Percentiles rank a stretch among this genome's conserved stretches.
These are phyloP conservation scores for Babylonia areolata DNA, from an alignment of 1,140 invertebrate species.

Conservation along the genomic window DNA sequence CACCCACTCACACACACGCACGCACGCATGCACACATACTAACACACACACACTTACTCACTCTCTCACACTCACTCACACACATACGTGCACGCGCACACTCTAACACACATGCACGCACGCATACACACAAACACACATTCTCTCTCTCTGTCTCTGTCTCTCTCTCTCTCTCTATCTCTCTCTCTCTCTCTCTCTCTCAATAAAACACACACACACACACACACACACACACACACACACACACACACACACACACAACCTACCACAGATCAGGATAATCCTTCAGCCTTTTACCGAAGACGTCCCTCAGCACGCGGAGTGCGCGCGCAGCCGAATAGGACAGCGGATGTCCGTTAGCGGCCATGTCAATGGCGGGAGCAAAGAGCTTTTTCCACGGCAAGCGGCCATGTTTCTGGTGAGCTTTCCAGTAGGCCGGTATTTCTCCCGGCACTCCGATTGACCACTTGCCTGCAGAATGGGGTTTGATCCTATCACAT, in stretches of 20 bases:
- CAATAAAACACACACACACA: too few relatives aligned
- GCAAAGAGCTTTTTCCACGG: slow-evolving; percentile 88
- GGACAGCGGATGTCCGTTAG: slow-evolving; percentile 68
- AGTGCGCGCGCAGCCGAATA: slow-evolving; percentile 47
- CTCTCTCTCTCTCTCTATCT: too few relatives aligned
- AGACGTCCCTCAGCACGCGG: neutral
- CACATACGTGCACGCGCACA: neutral
- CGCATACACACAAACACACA: slow-evolving; percentile 3
- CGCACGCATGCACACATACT: neutral
- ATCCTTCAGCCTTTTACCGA: neutral
- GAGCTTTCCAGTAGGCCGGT: slow-evolving; percentile 89
- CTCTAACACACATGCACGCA: neutral
- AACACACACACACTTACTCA: neutral
- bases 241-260: neutral
- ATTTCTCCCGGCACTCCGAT: slow-evolving; percentile 94
- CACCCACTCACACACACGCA: too few relatives aligned
- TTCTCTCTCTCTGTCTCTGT: neutral
- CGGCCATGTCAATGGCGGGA: slow-evolving; percentile 79
- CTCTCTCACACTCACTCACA: neutral
- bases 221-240: neutral
- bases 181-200: neutral
- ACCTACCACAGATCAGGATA: slow-evolving; percentile 46
- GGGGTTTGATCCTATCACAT: too few relatives aligned
- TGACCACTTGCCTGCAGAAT: slow-evolving; percentile 82
- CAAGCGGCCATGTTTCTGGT: slow-evolving; percentile 80